Base-by-base conservation (phyloP, 2,797 vertebrate genomes). In the Enteromius paludinosus region DNA sequence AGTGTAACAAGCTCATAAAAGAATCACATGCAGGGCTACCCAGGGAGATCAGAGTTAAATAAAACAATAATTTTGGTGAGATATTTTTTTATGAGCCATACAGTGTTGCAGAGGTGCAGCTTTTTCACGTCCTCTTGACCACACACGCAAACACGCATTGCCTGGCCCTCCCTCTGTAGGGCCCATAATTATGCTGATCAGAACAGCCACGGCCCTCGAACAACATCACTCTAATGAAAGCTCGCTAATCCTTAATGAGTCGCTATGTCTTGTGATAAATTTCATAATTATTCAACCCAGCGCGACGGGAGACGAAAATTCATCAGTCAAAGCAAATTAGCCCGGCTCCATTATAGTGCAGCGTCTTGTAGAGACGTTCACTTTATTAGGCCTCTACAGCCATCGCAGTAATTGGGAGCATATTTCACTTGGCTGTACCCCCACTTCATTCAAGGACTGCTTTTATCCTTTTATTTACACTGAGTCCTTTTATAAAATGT, bases 251-350 rank as follows among this genome's bases (percentile, higher is more conserved):
- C 95, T 95, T 96, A 97, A 95, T 92, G 94, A 97, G 94, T 94
- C 92, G 92, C 93, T 89, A 89, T 95, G 94, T 94, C 94, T 96
- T 92, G 90, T 96, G 96, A 98, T 97, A 95, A 96, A 98, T 98
- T 95, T 96, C 93, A 92, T 96, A 96, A 97, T 98, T 97, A 97
- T 96, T 97, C 96, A 96, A 95, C 94, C 95, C 94, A 94, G 96
- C 95, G 92, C 94, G 95, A 94, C 93, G 92, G 91, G 93, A 93
- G 95, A 92, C 93, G 78, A 92, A 96, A 96, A 97, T 96, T 96
- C 96, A 98, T 98, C 96, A 96, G 96, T 98, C 97, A 97, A 95
- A 96, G 96, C 95, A 97, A 98, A 97, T 98, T 96, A 98, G 96
- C 95, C 84, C 91, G 94, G 95, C 97, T 98, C 96, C 97, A 97